phyloP scores from a whole-genome alignment of 2,797 vertebrate genomes.

The Phrynocephalus guinanensis region DNA sequence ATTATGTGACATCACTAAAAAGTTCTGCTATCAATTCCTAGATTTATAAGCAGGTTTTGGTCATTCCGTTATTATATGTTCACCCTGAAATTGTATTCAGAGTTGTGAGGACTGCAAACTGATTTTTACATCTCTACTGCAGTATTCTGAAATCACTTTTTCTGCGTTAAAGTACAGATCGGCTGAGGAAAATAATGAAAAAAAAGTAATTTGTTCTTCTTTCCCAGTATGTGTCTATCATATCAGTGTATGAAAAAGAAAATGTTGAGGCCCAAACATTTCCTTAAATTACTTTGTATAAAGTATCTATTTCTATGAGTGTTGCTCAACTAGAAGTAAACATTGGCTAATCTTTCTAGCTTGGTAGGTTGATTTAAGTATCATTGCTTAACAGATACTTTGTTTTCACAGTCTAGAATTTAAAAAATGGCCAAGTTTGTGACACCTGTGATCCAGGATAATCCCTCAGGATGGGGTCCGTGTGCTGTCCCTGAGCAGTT shows the following conservation, averaged over 20 bases:
- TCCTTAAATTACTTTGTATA: neutral
- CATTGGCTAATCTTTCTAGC: neutral
- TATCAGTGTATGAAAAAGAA: neutral
- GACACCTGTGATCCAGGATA: slow-evolving; percentile 98
- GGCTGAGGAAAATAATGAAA: neutral
- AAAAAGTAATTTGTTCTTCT: neutral
- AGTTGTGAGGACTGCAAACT: neutral
- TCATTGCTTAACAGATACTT: neutral
- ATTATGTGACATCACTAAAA: too few species aligned
- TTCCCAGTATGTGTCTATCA: neutral
- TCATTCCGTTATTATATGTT: neutral
- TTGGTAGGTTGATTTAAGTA: neutral
- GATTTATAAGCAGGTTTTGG: neutral
- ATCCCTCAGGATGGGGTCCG: slow-evolving; percentile 96
- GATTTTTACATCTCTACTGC: neutral
- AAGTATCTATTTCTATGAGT: neutral
- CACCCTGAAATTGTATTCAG: neutral
- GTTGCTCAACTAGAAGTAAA: neutral
- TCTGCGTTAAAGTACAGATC: neutral
- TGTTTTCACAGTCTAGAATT: slow-evolving; percentile 30
- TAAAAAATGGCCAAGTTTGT: slow-evolving; percentile 93
- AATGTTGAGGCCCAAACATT: neutral
- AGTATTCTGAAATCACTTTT: neutral
- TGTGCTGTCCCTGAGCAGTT: slow-evolving; percentile 97
- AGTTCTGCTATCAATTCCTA: neutral